These are phyloP conservation scores for Drosophila tani DNA, from an alignment of 1,140 invertebrate species.

Conservation along the genomic window DNA sequence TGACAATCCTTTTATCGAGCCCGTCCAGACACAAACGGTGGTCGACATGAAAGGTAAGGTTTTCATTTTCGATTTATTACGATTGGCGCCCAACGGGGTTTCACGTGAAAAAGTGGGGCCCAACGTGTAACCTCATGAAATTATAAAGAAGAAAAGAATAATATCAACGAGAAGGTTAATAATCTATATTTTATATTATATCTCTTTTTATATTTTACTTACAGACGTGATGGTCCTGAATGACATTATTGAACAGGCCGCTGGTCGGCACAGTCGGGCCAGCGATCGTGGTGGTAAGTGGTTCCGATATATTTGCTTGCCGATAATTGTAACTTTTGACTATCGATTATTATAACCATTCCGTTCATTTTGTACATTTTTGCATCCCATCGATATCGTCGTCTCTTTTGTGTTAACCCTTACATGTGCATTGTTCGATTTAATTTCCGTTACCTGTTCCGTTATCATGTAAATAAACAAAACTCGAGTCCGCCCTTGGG, in stretches of 20 bases:
- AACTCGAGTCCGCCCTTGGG: background rate
- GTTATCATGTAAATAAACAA: slow-evolving; percentile 63
- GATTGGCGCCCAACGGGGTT: too few species aligned
- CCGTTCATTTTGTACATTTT: slow-evolving; percentile 67
- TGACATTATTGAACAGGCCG: slow-evolving; percentile 98
- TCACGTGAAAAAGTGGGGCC: too few species aligned
- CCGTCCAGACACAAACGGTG: slow-evolving; percentile 93
- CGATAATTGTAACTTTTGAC: slow-evolving; percentile 31
- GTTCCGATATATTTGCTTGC: slow-evolving; percentile 2
- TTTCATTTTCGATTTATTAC: background rate
- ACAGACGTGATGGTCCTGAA: slow-evolving; percentile 98
- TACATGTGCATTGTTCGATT: slow-evolving; percentile 66
- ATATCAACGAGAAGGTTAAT: too few species aligned
- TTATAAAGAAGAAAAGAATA: too few species aligned
- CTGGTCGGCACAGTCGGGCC: slow-evolving; percentile 92
- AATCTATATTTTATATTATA: too few species aligned
- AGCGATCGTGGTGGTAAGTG: slow-evolving; percentile 94
- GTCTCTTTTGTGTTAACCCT: slow-evolving; percentile 56
- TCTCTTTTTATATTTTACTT: too few species aligned
- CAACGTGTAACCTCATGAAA: too few species aligned
- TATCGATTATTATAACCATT: slow-evolving; percentile 49
- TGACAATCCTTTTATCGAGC: slow-evolving; percentile 96
- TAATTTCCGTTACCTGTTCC: slow-evolving; percentile 34
- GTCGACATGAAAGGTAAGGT: slow-evolving; percentile 96
- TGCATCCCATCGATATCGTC: slow-evolving; percentile 62